phyloP scores from a whole-genome alignment of 2,888 invertebrate species.

The Taphrorychus bicolor region DNA sequence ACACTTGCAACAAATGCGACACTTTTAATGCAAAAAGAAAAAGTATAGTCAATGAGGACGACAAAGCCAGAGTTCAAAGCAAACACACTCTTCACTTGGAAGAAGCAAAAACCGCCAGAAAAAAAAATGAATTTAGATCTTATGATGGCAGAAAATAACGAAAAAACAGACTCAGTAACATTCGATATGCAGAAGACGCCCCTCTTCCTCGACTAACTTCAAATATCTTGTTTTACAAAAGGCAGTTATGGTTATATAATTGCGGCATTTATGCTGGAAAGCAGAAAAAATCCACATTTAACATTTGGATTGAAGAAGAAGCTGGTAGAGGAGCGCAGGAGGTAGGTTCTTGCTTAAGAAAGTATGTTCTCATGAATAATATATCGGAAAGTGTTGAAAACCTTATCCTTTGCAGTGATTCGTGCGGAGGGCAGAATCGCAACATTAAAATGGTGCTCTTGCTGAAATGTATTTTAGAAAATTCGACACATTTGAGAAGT shows the following conservation, averaged over 20 bases:
- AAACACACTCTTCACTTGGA: neutral
- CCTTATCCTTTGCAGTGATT: conserved; percentile 44
- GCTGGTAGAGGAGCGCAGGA: conserved; percentile 44
- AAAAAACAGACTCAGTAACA: neutral
- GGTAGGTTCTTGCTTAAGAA: conserved; percentile 17
- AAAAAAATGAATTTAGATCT: neutral
- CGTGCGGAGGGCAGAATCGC: conserved; percentile 44
- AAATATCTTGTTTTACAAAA: conserved; percentile 48
- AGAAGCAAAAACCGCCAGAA: conserved; percentile 1
- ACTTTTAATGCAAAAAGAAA: neutral
- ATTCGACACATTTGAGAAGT: conserved; percentile 23
- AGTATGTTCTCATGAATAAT: conserved; percentile 16
- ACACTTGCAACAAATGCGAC: conserved; percentile 8
- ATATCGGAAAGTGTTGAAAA: conserved; percentile 33
- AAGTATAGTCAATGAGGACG: neutral
- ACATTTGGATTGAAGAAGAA: conserved; percentile 44
- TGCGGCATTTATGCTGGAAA: conserved; percentile 41
- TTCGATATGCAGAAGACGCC: conserved; percentile 33
- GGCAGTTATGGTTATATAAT: conserved; percentile 45
- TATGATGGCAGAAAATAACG: neutral
- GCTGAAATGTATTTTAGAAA: conserved; percentile 31
- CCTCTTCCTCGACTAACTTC: conserved; percentile 31
- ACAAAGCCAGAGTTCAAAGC: neutral
- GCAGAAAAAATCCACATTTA: conserved; percentile 16
- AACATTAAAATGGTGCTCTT: conserved; percentile 29